phyloP scores from a whole-genome alignment of 2,888 invertebrate genomes.

The Achlya flavicornis region DNA sequence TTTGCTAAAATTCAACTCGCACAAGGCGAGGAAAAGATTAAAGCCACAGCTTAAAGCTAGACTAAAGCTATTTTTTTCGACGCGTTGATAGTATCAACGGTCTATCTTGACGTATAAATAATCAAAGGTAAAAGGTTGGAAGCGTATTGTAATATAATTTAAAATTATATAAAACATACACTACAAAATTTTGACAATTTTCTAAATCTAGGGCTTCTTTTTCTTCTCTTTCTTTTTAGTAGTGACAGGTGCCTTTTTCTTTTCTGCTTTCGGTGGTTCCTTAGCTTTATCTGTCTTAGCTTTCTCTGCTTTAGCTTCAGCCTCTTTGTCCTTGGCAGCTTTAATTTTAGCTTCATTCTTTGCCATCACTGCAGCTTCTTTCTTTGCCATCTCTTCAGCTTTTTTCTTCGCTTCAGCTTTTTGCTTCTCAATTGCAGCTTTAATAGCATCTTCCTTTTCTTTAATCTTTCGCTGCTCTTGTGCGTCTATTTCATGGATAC shows the following conservation, averaged over 20 bases:
- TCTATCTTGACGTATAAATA: too few relatives aligned
- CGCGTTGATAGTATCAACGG: too few relatives aligned
- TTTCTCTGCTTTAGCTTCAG: conserved; percentile 31
- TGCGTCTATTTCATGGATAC: conserved; percentile 53
- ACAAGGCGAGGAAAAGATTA: too few relatives aligned
- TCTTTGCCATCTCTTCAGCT: conserved; percentile 37
- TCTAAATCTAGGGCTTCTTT: conserved; percentile 19
- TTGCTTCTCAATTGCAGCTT: conserved; percentile 49
- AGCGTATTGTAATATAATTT: too few relatives aligned
- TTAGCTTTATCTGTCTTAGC: conserved; percentile 19
- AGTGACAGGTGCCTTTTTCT: conserved; percentile 25
- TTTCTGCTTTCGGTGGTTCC: conserved; percentile 24
- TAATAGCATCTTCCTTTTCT: conserved; percentile 49
- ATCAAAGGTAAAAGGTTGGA: too few relatives aligned
- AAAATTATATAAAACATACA: background rate
- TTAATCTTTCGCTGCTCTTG: conserved; percentile 40
- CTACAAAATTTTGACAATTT: background rate
- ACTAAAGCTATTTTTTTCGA: too few relatives aligned
- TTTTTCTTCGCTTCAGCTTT: conserved; percentile 49
- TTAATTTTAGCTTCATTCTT: conserved; percentile 36
- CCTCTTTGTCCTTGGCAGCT: conserved; percentile 30
- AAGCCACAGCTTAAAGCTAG: too few relatives aligned
- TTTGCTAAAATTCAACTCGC: too few relatives aligned
- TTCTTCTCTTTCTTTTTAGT: conserved; percentile 29
- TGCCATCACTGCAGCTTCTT: conserved; percentile 35